Base-by-base conservation (phyloP, 1,140 invertebrate species). In the Lycorma delicatula region DNA sequence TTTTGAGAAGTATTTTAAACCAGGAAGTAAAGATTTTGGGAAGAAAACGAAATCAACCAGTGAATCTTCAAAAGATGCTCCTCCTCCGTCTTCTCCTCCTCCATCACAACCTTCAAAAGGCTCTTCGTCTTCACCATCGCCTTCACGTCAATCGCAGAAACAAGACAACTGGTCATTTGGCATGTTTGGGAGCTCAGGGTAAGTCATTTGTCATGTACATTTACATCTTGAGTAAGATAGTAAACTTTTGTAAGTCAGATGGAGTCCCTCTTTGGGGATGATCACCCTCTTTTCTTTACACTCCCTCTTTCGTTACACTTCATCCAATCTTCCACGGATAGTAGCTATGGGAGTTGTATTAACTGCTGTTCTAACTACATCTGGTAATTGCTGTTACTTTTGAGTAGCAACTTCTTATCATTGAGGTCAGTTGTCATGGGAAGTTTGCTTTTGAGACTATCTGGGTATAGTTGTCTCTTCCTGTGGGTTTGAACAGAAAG, bases 1-100 rank as follows among this genome's bases (percentile, higher is more conserved):
- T 18, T 95, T 94, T 73, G 92, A 93, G 71, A 94, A 94, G 66
- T 95, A 86, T 71, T 94, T 89, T 65, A 81, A 85, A 69, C 80
- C 79, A 52, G 75, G 78, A 60, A 71, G 68, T 64, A 63, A 74
- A 72, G 49, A 74, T 62, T 49, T 48, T 13, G 16, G 38, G 53
- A 56, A 28, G 54, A 59, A 78, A 67, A 61, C 70, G 41, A 60
- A 77, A 73, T 58, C 70, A 62, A 51, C 62, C 59, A 63, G 68
- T 52, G 56, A 51, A 20, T 9, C 20, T 49, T 34, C 47, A 28
- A 23, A 12, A 7, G 50, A 53, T 36, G 53, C 52, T 20, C 25
- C 38, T 12, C 44, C 56, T 13, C 50, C 38, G 20, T 54, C 60
- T 18, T 49, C 38, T 16, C 44, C 57, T 11, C 27, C 36, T 5